These are phyloP conservation scores for Sphaerodactylus townsendi DNA, from an alignment of 2,113 vertebrate genomes.

Conservation along the genomic window DNA sequence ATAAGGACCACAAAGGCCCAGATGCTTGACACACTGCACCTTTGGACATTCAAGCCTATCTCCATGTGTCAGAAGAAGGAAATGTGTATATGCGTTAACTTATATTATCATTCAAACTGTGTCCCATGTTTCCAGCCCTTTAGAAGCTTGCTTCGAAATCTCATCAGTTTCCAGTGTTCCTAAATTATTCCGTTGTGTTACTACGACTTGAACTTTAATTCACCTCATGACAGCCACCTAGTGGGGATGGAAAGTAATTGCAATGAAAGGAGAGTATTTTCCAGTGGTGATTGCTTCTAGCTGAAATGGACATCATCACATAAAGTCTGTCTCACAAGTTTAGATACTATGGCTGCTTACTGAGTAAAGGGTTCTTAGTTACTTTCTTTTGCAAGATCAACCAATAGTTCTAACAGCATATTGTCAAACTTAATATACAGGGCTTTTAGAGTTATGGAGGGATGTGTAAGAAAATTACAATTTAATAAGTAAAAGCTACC, in stretches of 20 bases:
- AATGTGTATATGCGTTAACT: not conserved
- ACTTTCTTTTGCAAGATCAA: not conserved
- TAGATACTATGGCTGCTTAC: not conserved
- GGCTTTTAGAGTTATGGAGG: too few relatives aligned
- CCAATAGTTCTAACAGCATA: not conserved
- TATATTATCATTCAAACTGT: not conserved
- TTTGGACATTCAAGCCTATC: too few relatives aligned
- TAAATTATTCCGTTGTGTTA: not conserved
- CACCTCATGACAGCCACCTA: slow-evolving; percentile 60
- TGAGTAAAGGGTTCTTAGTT: not conserved
- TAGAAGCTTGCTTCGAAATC: not conserved
- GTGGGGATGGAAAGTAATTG: slow-evolving; percentile 52
- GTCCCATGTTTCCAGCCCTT: not conserved
- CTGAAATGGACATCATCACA: not conserved
- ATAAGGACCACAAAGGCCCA: not conserved
- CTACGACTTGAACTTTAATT: not conserved
- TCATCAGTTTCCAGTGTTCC: not conserved
- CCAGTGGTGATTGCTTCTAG: not conserved
- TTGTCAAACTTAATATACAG: too few relatives aligned
- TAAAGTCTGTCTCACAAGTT: not conserved
- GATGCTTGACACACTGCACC: too few relatives aligned
- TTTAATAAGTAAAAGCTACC: not conserved
- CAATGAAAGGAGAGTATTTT: slow-evolving; percentile 2
- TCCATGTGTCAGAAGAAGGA: not conserved
- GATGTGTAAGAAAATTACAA: too few relatives aligned